Percentiles rank a stretch among this genome's conserved stretches.
phyloP scores from a whole-genome alignment of 2,113 vertebrate genomes.

The Protobothrops flavoviridis region DNA sequence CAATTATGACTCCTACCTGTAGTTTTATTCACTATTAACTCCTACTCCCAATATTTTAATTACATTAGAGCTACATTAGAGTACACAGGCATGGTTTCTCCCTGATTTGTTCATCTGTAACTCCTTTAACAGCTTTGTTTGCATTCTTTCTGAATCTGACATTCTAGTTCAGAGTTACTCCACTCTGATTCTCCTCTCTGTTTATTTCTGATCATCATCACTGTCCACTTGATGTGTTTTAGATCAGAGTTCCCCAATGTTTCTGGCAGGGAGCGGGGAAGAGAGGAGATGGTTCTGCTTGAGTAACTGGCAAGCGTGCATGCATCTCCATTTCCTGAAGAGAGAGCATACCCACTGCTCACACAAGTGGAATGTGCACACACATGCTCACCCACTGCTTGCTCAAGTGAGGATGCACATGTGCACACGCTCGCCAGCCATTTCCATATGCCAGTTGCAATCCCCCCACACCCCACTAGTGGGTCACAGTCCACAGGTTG shows the following conservation, averaged over 20 bases:
- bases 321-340: no score
- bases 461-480: no score
- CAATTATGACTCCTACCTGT: not conserved
- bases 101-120: not conserved
- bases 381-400: no score
- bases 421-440: no score
- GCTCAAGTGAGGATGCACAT: no score
- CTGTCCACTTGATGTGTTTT: not conserved
- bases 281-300: no score
- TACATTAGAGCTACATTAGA: not conserved
- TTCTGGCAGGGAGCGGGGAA: no score
- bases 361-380: no score
- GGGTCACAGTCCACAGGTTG: no score
- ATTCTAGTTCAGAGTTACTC: not conserved
- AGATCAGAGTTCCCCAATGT: not conserved
- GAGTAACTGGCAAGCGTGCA: no score
- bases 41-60: not conserved
- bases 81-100: not conserved
- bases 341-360: no score
- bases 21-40: not conserved
- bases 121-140: not conserved
- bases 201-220: not conserved
- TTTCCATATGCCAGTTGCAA: no score
- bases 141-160: not conserved
- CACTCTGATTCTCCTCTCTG: not conserved